Percentiles rank a stretch among this genome's conserved stretches.
These are phyloP conservation scores for Onychomys leucogaster DNA, from an alignment of 2,797 vertebrate genomes.

Conservation along the genomic window DNA sequence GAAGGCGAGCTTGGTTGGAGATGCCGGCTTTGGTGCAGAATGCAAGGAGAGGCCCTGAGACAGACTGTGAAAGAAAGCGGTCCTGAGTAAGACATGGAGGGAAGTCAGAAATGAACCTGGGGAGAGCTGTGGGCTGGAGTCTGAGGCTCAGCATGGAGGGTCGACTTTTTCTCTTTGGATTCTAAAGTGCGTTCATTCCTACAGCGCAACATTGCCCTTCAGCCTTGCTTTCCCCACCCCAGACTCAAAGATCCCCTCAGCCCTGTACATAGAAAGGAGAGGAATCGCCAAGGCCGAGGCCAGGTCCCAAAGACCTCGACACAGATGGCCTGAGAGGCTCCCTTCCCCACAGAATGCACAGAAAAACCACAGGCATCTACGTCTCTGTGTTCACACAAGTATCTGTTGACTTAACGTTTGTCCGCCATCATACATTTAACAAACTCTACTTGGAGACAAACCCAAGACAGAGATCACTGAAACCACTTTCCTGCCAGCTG, in stretches of 20 bases:
- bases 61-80: fast-evolving
- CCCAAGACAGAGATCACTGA: not conserved
- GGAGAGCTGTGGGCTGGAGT: no score
- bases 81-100: fast-evolving
- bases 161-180: not conserved
- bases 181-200: slow-evolving; percentile 1
- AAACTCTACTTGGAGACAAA: not conserved
- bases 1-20: not conserved
- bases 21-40: not conserved
- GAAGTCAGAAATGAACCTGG: not conserved
- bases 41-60: not conserved
- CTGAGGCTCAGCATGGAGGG: no score
- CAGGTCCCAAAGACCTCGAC: not conserved
- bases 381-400: not conserved
- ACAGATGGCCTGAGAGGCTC: not conserved
- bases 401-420: not conserved
- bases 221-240: not conserved
- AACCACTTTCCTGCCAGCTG: not conserved
- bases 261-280: not conserved
- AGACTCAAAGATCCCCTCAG: not conserved
- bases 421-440: not conserved
- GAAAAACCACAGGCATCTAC: not conserved
- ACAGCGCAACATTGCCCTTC: not conserved
- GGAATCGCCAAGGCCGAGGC: not conserved
- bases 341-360: not conserved